Percentiles rank a stretch among this genome's conserved stretches.
Conservation (phyloP, 2,113 vertebrate genomes). For the Ailurus styani region DNA sequence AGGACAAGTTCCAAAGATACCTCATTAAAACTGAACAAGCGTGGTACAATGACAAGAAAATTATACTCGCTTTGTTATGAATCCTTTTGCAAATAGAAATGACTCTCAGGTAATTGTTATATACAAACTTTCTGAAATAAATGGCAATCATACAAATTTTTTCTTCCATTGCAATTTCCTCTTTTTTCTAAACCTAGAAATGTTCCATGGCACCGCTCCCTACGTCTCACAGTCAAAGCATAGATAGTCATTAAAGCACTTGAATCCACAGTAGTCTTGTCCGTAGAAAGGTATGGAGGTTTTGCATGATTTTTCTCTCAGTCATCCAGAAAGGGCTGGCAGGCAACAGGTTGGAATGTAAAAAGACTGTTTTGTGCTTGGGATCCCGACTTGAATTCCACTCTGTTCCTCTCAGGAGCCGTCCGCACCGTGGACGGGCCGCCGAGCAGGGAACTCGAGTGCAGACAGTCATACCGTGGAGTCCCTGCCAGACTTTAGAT, state of each 20-base stretch:
- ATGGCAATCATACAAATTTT: conserved; percentile 49
- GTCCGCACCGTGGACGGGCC: background rate
- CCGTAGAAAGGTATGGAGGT: conserved; percentile 55
- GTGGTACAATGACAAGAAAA: conserved; percentile 31
- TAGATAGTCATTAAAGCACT: conserved; percentile 73
- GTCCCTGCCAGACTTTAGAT: conserved; percentile 85
- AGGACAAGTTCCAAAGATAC: conserved; percentile 26
- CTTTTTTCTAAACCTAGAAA: conserved; percentile 25
- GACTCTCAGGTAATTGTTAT: conserved; percentile 55
- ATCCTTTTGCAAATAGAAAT: conserved; percentile 64
- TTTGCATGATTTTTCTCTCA: conserved; percentile 50
- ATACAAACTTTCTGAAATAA: conserved; percentile 64
- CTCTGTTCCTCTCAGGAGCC: background rate
- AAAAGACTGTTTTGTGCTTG: conserved; percentile 69
- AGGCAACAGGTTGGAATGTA: conserved; percentile 60
- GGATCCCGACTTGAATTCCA: conserved; percentile 30
- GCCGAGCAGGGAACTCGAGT: background rate
- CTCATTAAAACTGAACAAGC: conserved; percentile 52
- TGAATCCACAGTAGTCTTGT: conserved; percentile 62
- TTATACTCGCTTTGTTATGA: conserved; percentile 21
- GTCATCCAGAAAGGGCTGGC: conserved; percentile 62
- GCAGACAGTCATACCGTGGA: conserved; percentile 81
- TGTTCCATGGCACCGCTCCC: background rate
- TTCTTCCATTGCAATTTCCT: background rate
- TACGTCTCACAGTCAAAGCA: conserved; percentile 54